Evolutionary conservation across 2,797 vertebrate genomes (phyloP), one percentile per base, ranked within the genome.

Genomic region (Cichlasoma orientale): DNA sequence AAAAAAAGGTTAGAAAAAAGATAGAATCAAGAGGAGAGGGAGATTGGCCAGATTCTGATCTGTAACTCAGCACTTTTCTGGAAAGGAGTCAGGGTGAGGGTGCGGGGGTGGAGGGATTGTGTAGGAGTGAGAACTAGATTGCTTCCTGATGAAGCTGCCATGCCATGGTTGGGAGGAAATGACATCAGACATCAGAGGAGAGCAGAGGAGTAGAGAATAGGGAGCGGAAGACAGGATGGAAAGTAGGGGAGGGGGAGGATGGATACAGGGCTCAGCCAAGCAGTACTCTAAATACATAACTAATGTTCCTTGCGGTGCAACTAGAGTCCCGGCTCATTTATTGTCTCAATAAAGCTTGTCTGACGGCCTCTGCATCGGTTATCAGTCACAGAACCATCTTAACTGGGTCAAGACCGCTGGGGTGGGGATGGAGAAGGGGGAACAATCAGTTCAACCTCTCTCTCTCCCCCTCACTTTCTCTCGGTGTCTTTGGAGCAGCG

Each of bases 381-480:
- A 95, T 95, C 95, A 93, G 94, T 96, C 93, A 95, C 86, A 79
- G 86, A 83, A 87, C 90, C 77, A 54, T 89, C 92, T 91, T 92
- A 95, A 95, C 92, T 95, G 92, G 94, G 94, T 94, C 94, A 93
- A 92, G 94, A 94, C 93, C 87, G 38, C 87, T 92, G 92, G 85
- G 94, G 91, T 86, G 77, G 88, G 79, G 76, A 50, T 68, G 63
- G 79, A 19, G 57, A 29, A 19, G 11, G 13, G 55, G 70, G 11
- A 71, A 50, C 41, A 50, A 68, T 80, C 58, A 31, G 71, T 84
- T 61, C 79, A 87, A 74, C 83, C 75, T 76, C 85, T 56, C 79
- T 78, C 85, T 56, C 79, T 71, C 55, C 44, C 56, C 16, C 79
- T 74, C 50, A 13, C 58, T 50, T 80, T 86, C 78, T 80, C 59